Base-by-base conservation (phyloP, 2,113 vertebrate species). In the Centropus unirufus region DNA sequence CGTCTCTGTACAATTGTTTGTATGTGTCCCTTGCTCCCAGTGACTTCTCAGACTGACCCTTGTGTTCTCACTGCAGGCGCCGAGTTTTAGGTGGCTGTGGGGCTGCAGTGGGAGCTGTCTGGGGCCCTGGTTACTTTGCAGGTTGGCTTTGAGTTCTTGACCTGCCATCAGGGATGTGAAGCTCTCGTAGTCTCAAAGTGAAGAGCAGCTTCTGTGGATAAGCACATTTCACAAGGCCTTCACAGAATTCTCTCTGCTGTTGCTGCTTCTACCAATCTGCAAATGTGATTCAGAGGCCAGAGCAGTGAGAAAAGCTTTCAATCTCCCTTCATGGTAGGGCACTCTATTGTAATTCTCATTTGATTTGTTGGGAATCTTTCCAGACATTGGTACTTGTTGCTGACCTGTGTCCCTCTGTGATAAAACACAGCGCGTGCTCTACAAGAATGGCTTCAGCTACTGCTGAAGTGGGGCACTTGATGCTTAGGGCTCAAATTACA, bases 181-280 rank as follows among this genome's bases (percentile, higher is more conserved):
- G 36, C 36, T 36, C 36, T 36, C 36, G 36, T 36, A 36, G 36
- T 36, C 36, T 36, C 36, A 36, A 36, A 36, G 36, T 36, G 36
- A 36, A 9, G 36, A 36, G 36, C 36, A 36, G 36, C 36, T 36
- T 36, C 36, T 36, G 36, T 36, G 36, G 36, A 36, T 36, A 36
- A 36, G 36, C 36, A 36, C 36, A 36, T 95, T 95, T 80, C 63
- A 76, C 77, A 89, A 32, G 89, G n/a, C 70, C 14, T 91, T 87
- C 83, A 30, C 39, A 42, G 40, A 86, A 52, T 87, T 96, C 72
- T 94, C 42, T 84, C 49, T 75, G 87, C 64, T 87, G n/a, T n/a
- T n/a, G 30, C 66, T 14, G 6, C 49, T 93, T 14, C 32, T 62
- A 95, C 44, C 95, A 70, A 52, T 79, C 70, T 85, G 82, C 66